Conservation (phyloP, 2,113 vertebrate genomes). For the Mastomys coucha region DNA sequence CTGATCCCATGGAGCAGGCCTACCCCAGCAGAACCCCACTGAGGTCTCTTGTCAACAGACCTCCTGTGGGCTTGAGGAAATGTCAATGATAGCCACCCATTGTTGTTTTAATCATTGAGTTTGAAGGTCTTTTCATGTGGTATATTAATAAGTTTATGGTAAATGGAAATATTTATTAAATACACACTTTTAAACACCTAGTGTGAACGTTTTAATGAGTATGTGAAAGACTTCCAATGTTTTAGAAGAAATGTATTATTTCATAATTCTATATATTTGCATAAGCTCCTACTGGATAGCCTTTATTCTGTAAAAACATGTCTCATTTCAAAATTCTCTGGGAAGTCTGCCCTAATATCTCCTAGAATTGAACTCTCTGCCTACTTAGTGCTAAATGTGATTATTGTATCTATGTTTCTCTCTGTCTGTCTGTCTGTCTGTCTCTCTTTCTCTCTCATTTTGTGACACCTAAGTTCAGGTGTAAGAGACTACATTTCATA, state of each 20-base stretch:
- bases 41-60: not conserved
- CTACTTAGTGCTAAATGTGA: not conserved
- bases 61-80: not conserved
- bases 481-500: not conserved
- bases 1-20: not conserved
- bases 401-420: not conserved
- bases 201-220: not conserved
- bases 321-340: not conserved
- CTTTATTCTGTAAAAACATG: not conserved
- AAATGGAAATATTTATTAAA: constrained; percentile 31
- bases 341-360: not conserved
- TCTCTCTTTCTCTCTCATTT: not conserved
- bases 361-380: not conserved
- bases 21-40: not conserved
- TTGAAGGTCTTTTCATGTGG: not conserved
- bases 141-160: not conserved
- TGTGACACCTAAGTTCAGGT: not conserved
- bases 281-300: not conserved
- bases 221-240: not conserved
- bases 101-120: not conserved
- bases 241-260: constrained; percentile 20
- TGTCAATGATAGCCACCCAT: not conserved
- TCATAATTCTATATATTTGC: constrained; percentile 12
- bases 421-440: not conserved
- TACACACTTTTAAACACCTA: not conserved